Evolutionary conservation across 1,140 invertebrate genomes (phyloP).

Genomic region (Copidosoma floridanum): DNA sequence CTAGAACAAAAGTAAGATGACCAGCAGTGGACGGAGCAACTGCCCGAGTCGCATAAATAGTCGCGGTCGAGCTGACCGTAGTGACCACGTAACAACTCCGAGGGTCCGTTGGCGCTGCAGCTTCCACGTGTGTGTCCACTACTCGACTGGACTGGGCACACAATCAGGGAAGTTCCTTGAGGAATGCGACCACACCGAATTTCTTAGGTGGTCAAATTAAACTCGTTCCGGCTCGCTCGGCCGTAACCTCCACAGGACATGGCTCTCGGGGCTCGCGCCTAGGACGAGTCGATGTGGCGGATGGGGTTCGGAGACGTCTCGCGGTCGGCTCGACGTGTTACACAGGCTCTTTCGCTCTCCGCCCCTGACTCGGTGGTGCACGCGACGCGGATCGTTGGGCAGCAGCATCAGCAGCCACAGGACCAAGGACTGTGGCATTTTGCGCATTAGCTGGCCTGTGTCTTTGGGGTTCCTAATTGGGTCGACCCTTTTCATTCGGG

Average conservation of each 20-base stretch:
- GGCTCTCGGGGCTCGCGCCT: conserved; percentile 12
- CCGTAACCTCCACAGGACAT: conserved; percentile 29
- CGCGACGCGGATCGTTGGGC: conserved; percentile 4
- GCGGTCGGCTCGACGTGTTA: no score
- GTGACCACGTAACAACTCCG: conserved; percentile 38
- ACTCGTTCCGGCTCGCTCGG: conserved; percentile 36
- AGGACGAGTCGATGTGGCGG: neutral
- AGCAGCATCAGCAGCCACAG: neutral
- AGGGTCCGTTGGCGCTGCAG: no score
- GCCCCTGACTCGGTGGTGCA: no score
- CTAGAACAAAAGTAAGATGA: no score
- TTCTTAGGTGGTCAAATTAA: conserved; percentile 50
- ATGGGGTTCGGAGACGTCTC: no score
- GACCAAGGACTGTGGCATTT: neutral
- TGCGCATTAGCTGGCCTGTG: neutral
- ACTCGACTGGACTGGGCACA: conserved; percentile 44
- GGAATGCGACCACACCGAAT: conserved; percentile 46
- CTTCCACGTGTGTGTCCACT: no score
- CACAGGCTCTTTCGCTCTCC: no score
- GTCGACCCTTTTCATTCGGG: neutral
- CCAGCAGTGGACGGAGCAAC: conserved; percentile 25
- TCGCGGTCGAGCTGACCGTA: conserved; percentile 39
- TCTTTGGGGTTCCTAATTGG: conserved; percentile 14
- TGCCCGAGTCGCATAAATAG: conserved; percentile 42
- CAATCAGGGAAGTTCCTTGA: conserved; percentile 49